A percentile compares a stretch with the other conserved stretches of the same genome.
Conservation (phyloP, 2,113 vertebrate species). For the Recurvirostra avosetta region DNA sequence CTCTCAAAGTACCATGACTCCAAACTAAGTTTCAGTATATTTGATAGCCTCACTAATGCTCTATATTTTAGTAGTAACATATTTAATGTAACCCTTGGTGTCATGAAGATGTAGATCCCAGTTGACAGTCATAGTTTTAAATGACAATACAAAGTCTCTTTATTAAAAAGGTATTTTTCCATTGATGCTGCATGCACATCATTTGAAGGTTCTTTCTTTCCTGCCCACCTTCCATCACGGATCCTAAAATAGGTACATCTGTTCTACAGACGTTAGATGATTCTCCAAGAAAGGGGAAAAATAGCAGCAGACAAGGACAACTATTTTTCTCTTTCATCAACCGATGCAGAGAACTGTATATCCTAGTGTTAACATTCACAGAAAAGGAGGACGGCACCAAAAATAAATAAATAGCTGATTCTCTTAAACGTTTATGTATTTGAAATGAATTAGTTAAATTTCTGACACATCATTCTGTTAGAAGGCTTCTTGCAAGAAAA, state of each 20-base stretch:
- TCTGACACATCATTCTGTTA: not conserved
- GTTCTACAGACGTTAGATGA: not conserved
- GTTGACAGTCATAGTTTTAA: not conserved
- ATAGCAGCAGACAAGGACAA: not conserved
- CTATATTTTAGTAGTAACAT: not conserved
- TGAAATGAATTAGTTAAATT: conserved; percentile 8
- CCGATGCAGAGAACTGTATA: not conserved
- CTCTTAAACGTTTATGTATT: not conserved
- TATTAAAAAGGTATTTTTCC: not conserved
- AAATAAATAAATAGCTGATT: not conserved
- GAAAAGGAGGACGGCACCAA: not conserved
- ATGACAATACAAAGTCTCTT: not conserved
- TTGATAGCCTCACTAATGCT: not conserved
- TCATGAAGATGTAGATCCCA: not conserved
- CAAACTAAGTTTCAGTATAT: not conserved
- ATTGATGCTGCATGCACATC: not conserved
- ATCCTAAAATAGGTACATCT: not conserved
- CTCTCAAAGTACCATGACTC: not conserved
- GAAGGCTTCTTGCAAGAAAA: not conserved
- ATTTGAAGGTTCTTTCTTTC: not conserved
- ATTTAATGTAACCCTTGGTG: not conserved
- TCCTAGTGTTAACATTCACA: not conserved
- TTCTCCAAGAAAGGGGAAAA: not conserved
- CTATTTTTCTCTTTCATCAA: not conserved
- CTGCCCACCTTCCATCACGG: not conserved